Conservation (phyloP, 2,888 invertebrate species). For the Camponotus fellah region DNA sequence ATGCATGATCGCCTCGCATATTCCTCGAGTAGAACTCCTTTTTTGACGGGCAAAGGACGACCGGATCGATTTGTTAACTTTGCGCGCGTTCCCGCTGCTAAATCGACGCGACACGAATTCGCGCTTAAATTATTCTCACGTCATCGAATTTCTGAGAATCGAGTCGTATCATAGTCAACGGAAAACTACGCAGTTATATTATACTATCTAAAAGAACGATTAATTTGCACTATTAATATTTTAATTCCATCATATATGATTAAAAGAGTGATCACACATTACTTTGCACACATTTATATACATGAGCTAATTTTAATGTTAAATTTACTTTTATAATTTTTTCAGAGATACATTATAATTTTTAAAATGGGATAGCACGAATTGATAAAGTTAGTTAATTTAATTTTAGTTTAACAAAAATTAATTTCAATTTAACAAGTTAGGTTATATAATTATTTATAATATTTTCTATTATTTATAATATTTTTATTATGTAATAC, state of each 20-base stretch:
- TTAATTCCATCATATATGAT: background rate
- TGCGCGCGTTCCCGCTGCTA: slow-evolving; percentile 1
- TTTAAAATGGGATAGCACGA: background rate
- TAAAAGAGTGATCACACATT: background rate
- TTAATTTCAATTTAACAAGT: too few relatives aligned
- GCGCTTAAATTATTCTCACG: slow-evolving; percentile 32
- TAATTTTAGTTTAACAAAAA: background rate
- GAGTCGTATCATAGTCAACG: background rate
- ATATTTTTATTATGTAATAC: too few relatives aligned
- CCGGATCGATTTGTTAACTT: slow-evolving; percentile 48
- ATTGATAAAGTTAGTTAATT: background rate
- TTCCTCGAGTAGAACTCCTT: slow-evolving; percentile 7
- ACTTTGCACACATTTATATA: background rate
- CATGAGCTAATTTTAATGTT: background rate
- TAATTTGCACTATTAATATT: slow-evolving; percentile 1
- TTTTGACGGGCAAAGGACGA: slow-evolving; percentile 36
- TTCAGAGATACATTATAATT: background rate
- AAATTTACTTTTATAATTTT: background rate
- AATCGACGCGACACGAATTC: slow-evolving; percentile 12
- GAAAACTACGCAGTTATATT: background rate
- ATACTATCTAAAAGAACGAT: background rate
- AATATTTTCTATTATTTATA: too few relatives aligned
- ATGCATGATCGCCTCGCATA: background rate
- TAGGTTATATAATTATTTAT: too few relatives aligned
- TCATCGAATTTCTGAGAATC: slow-evolving; percentile 31